A percentile compares a stretch with the other conserved stretches of the same genome.
Evolutionary conservation across 1,140 invertebrate genomes (phyloP).

Genomic region (Tribolium castaneum): DNA sequence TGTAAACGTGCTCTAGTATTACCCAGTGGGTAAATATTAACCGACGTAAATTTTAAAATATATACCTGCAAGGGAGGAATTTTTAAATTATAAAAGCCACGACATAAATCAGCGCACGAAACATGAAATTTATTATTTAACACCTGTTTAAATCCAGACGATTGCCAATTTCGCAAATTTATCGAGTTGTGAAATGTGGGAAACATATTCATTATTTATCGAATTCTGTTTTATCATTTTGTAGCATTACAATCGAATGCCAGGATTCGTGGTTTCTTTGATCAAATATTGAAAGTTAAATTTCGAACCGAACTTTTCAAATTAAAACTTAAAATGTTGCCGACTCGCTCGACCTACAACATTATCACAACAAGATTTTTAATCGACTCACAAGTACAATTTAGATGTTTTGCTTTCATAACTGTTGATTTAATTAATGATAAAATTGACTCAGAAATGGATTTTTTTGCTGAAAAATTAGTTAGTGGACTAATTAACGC

Average conservation of each 20-base stretch:
- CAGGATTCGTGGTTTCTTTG: neutral
- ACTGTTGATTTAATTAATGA: no score
- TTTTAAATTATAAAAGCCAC: neutral
- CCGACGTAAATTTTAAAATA: conserved; percentile 16
- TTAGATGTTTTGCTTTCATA: no score
- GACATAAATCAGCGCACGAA: neutral
- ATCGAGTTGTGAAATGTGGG: neutral
- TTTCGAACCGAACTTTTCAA: neutral
- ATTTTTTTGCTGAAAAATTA: no score
- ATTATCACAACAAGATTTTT: neutral
- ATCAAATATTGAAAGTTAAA: neutral
- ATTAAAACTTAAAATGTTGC: neutral
- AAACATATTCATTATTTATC: neutral
- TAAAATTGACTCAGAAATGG: no score
- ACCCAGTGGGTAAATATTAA: neutral
- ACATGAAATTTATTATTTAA: neutral
- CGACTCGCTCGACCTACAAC: neutral
- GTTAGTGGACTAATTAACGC: no score
- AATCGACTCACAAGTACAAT: neutral
- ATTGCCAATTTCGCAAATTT: neutral
- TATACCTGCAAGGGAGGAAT: neutral
- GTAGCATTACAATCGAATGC: neutral
- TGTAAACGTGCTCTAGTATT: neutral
- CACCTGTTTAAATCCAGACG: neutral
- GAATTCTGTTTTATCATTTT: neutral